Conservation (phyloP, 2,113 vertebrate species). For the Stomatorhinus ivindoensis region DNA sequence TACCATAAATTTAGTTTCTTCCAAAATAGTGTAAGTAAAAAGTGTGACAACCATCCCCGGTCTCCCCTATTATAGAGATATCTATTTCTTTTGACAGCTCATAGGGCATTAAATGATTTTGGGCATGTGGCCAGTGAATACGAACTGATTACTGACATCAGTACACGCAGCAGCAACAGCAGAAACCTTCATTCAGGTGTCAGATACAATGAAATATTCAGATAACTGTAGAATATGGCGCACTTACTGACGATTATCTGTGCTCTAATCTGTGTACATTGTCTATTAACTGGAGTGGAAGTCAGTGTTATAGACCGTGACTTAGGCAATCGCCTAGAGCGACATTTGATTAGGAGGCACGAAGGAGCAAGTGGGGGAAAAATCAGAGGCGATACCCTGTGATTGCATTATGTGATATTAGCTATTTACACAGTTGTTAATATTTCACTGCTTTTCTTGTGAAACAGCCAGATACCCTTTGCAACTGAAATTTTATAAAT, state of each 20-base stretch:
- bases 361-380: neutral
- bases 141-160: neutral
- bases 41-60: too few relatives aligned
- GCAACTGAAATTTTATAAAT: too few relatives aligned
- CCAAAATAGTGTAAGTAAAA: too few relatives aligned
- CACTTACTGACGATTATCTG: neutral
- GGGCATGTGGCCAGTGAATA: neutral
- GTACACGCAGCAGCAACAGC: neutral
- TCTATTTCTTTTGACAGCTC: neutral
- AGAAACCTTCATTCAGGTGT: neutral
- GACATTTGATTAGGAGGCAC: neutral
- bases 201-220: neutral
- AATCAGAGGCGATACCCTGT: neutral
- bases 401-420: neutral
- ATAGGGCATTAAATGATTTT: neutral
- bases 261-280: neutral
- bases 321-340: neutral
- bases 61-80: neutral
- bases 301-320: neutral
- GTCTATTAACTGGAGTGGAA: neutral
- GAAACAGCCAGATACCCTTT: neutral
- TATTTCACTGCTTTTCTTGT: neutral
- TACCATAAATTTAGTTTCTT: too few relatives aligned
- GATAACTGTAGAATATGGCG: neutral
- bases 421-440: neutral